Evolutionary conservation across 1,140 invertebrate genomes (phyloP).

Genomic region (Euura saliciscinereae): DNA sequence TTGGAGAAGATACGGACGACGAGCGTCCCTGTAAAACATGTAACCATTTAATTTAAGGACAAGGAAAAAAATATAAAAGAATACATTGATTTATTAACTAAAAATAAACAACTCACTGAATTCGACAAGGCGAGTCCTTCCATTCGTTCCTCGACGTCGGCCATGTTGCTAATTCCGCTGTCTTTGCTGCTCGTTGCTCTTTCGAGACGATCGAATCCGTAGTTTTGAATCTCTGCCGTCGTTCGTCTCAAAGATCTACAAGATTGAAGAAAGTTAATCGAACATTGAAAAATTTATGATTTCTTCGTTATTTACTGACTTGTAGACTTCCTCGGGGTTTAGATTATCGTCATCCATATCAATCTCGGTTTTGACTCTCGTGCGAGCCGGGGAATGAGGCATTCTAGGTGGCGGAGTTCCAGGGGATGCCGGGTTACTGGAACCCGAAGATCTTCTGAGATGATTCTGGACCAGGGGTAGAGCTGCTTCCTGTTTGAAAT

Average conservation of each 20-base stretch:
- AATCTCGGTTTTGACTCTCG: conserved; percentile 40
- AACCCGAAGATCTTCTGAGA: conserved; percentile 69
- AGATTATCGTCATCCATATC: conserved; percentile 69
- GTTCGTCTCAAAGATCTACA: conserved; percentile 81
- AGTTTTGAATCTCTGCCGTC: conserved; percentile 92
- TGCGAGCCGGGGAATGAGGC: conserved; percentile 51
- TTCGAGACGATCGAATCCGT: conserved; percentile 76
- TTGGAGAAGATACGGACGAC: conserved; percentile 58
- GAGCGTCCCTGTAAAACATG: conserved; percentile 49
- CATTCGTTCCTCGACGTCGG: conserved; percentile 64
- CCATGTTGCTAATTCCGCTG: conserved; percentile 87
- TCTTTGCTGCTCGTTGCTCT: conserved; percentile 86
- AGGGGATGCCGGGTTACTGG: conserved; percentile 60
- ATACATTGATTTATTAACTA: too few relatives aligned
- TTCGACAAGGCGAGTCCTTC: conserved; percentile 59
- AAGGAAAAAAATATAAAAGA: too few relatives aligned
- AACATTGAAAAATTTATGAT: background rate
- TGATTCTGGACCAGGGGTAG: conserved; percentile 84
- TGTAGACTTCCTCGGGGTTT: conserved; percentile 86
- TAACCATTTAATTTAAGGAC: background rate
- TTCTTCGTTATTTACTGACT: conserved; percentile 49
- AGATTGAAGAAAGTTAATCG: background rate
- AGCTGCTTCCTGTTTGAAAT: conserved; percentile 72
- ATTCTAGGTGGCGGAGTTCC: conserved; percentile 55
- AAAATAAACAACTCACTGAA: conserved; percentile 39